A percentile compares a stretch with the other conserved stretches of the same genome.
Conservation (phyloP, 2,888 invertebrate species). For the Leptothorax acervorum region DNA sequence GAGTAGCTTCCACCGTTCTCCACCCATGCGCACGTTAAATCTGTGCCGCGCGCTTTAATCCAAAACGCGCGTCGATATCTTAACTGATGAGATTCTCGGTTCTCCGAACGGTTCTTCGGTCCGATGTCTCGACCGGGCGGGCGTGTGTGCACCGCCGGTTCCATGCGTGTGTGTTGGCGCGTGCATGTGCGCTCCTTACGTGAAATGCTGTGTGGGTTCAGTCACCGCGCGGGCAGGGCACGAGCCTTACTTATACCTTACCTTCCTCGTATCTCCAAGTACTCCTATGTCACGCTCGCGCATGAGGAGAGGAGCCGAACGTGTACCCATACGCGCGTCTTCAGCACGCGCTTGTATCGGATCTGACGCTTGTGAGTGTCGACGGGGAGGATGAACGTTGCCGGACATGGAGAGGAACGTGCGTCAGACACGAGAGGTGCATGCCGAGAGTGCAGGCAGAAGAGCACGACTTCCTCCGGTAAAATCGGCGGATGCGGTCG, state of each 20-base stretch:
- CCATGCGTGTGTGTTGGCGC: constrained; percentile 46
- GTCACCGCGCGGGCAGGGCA: constrained; percentile 79
- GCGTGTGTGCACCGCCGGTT: constrained; percentile 19
- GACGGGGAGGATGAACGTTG: constrained; percentile 62
- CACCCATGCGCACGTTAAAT: constrained; percentile 17
- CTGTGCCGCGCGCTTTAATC: constrained; percentile 28
- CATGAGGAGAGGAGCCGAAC: constrained; percentile 32
- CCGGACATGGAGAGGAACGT: constrained; percentile 65
- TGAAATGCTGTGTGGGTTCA: constrained; percentile 79
- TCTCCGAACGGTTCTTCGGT: constrained; percentile 64
- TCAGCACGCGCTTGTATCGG: constrained; percentile 23
- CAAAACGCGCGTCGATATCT: constrained; percentile 54
- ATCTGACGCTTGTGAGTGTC: constrained; percentile 26
- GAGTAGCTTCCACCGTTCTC: constrained; percentile 33
- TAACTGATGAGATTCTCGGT: constrained; percentile 69
- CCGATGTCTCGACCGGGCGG: constrained; percentile 29
- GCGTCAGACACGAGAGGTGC: constrained; percentile 64
- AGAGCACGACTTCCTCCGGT: constrained; percentile 64
- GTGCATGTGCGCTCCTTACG: constrained; percentile 48
- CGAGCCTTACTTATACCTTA: constrained; percentile 70
- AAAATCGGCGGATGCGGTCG: constrained; percentile 56
- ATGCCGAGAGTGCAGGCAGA: constrained; percentile 21
- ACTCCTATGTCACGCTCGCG: constrained; percentile 70
- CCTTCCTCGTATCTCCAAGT: constrained; percentile 75
- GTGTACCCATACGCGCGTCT: neutral